A percentile compares a stretch with the other conserved stretches of the same genome.
Conservation (phyloP, 2,888 invertebrate genomes). For the Temnothorax rugatulus region DNA sequence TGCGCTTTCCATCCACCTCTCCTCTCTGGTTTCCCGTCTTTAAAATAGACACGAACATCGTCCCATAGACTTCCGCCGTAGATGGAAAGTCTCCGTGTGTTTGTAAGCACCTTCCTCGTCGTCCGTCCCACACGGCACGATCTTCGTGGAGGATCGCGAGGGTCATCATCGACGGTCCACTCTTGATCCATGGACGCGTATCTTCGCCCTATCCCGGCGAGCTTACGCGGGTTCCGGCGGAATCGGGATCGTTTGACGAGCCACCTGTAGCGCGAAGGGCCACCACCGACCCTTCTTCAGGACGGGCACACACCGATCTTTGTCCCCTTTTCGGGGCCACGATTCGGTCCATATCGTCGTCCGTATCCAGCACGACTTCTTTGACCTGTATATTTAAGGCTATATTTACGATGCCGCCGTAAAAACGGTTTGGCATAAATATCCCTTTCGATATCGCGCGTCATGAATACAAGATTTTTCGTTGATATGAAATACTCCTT, state of each 20-base stretch:
- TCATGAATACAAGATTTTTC: neutral
- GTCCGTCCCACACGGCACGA: slow-evolving; percentile 19
- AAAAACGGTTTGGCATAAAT: slow-evolving; percentile 16
- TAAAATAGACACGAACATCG: slow-evolving; percentile 72
- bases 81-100: slow-evolving; percentile 54
- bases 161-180: slow-evolving; percentile 16
- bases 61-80: slow-evolving; percentile 66
- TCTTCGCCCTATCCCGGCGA: slow-evolving; percentile 17
- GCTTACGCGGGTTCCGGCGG: slow-evolving; percentile 76
- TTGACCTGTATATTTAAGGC: slow-evolving; percentile 4
- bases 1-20: slow-evolving; percentile 28
- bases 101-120: slow-evolving; percentile 44
- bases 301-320: slow-evolving; percentile 36
- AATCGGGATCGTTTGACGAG: slow-evolving; percentile 77
- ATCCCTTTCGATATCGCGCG: neutral
- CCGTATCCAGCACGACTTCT: slow-evolving; percentile 4
- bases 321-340: slow-evolving; percentile 12
- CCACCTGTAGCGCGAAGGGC: slow-evolving; percentile 79
- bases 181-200: slow-evolving; percentile 29
- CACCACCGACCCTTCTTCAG: slow-evolving; percentile 67
- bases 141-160: slow-evolving; percentile 34
- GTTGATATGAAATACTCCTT: neutral
- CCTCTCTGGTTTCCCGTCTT: slow-evolving; percentile 52
- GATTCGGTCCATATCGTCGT: slow-evolving; percentile 16
- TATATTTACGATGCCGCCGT: slow-evolving; percentile 22